Percentiles rank a stretch among this genome's conserved stretches.
phyloP scores from a whole-genome alignment of 2,113 vertebrate species.

The Girardinichthys multiradiatus region DNA sequence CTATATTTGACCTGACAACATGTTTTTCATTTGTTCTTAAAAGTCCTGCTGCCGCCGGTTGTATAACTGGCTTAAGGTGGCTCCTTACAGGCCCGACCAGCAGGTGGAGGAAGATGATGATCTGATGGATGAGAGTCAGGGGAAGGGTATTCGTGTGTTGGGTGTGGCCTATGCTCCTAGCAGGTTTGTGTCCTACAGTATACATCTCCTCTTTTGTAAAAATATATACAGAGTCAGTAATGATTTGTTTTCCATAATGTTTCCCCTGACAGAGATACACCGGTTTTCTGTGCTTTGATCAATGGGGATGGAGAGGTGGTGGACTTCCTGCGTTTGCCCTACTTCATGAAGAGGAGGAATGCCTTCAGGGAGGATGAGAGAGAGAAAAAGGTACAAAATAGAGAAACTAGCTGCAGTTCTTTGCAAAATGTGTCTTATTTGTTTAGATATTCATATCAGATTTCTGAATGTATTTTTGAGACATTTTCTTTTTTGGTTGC shows the following conservation, averaged over 20 bases:
- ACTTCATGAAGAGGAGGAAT: slow-evolving; percentile 96
- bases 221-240: background rate
- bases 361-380: slow-evolving; percentile 95
- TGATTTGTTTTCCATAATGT: background rate
- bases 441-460: background rate
- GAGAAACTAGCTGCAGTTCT: slow-evolving; percentile 15
- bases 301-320: slow-evolving; percentile 97
- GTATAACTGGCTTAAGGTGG: slow-evolving; percentile 96
- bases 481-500: slow-evolving; percentile 12
- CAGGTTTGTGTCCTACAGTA: slow-evolving; percentile 76
- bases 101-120: slow-evolving; percentile 97
- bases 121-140: slow-evolving; percentile 96
- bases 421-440: rapidly evolving
- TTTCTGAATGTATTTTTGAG: background rate
- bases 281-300: slow-evolving; percentile 94
- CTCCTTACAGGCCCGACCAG: slow-evolving; percentile 93
- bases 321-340: slow-evolving; percentile 93
- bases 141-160: slow-evolving; percentile 94
- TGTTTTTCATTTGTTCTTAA: background rate
- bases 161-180: slow-evolving; percentile 95
- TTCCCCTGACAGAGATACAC: slow-evolving; percentile 87
- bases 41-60: slow-evolving; percentile 94
- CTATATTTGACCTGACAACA: background rate
- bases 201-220: background rate
- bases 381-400: slow-evolving; percentile 89